Percentiles rank a stretch among this genome's conserved stretches.
Evolutionary conservation across 2,797 vertebrate species (phyloP).

Genomic region (Eospalax fontanierii): DNA sequence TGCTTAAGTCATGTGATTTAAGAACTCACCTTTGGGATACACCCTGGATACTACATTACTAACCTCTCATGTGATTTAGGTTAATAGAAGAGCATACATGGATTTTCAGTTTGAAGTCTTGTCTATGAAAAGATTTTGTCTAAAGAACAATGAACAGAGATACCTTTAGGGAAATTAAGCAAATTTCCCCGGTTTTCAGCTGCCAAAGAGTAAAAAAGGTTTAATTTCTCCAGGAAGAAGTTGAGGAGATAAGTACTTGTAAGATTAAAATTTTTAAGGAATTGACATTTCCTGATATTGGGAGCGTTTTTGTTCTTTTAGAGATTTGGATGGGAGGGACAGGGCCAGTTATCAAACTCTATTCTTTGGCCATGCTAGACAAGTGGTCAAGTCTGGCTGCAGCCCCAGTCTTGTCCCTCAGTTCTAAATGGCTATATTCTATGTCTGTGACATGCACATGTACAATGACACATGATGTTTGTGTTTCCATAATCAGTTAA

Average conservation of each 20-base stretch:
- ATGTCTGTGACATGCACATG: background rate
- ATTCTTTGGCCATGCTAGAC: background rate
- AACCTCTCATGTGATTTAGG: background rate
- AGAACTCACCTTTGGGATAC: background rate
- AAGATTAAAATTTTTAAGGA: background rate
- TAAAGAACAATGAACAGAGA: background rate
- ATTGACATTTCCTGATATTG: background rate
- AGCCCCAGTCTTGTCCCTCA: background rate
- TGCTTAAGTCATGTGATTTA: background rate
- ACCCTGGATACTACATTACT: conserved; percentile 10
- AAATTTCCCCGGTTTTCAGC: background rate
- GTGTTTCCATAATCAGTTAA: background rate
- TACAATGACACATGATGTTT: accelerated
- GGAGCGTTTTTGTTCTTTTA: background rate
- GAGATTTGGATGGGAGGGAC: too few species aligned
- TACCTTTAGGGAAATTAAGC: background rate
- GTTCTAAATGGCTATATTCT: background rate
- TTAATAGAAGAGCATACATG: background rate
- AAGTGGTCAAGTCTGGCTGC: background rate
- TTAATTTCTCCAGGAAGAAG: background rate
- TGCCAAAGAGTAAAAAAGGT: background rate
- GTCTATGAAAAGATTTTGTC: background rate
- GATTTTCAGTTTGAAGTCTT: conserved; percentile 10
- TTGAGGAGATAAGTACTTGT: background rate
- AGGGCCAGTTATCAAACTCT: background rate